Base-by-base conservation (phyloP, 2,797 vertebrate species). In the Alauda arvensis region DNA sequence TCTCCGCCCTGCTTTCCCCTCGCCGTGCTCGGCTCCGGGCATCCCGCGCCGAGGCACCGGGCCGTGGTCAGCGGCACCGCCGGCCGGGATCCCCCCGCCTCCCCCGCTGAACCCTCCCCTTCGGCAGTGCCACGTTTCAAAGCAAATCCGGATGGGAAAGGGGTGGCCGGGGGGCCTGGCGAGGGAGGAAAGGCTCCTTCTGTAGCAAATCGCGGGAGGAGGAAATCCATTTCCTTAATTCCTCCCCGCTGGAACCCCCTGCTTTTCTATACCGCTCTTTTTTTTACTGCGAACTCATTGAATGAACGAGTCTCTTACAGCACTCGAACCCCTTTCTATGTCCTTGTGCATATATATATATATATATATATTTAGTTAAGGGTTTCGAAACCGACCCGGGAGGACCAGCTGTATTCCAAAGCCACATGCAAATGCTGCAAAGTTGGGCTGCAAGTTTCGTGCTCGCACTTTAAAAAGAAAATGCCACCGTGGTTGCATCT, bases 91-190 rank as follows among this genome's bases (percentile, higher is more conserved):
- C 39, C 74, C 56, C 56, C 63, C 42, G 70, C 74, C 80, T 74
- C 51, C 88, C 52, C 72, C 56, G 19, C 90, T 63, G 82, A 79
- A 91, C 88, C 92, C 93, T 94, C 62, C 92, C 94, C 91, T 92
- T 91, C 95, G 92, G 71, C 83, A 90, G 94, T 99, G 98, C 98
- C 98, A 99, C 98, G 98, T 98, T 97, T 98, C 98, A 98, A 95
- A 96, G 95, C 96, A 67, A 94, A 95, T 91, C 78, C 93, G 92
- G 93, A 80, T 21, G 77, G 91, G 91, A 93, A 84, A 85, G 93
- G 83, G 93, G 90, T 90, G 88, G 92, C 94, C 76, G 84, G 92
- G 93, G 93, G 90, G 87, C 87, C 91, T 88, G 77, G 83, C 72
- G 37, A 67, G 69, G 85, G 90, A 88, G 90, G 78, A 85, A 85